phyloP scores from a whole-genome alignment of 2,888 invertebrate genomes.

The Drosophila ustulata region DNA sequence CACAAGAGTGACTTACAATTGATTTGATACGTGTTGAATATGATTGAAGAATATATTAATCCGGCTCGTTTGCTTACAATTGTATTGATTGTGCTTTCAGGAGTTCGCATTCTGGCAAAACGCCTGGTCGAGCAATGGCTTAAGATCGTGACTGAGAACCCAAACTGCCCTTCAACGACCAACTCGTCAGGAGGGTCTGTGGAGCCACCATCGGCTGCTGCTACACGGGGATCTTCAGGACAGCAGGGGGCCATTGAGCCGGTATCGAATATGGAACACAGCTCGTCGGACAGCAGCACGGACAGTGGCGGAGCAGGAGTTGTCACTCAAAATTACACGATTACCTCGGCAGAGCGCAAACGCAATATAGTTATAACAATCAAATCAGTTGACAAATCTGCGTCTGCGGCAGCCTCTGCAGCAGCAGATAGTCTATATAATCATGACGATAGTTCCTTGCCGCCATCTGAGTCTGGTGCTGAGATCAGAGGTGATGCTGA shows the following conservation, averaged over 20 bases:
- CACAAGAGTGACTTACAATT: background rate
- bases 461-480: slow-evolving; percentile 47
- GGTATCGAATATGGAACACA: slow-evolving; percentile 54
- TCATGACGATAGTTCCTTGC: slow-evolving; percentile 73
- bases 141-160: slow-evolving; percentile 93
- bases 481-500: slow-evolving; percentile 57
- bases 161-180: slow-evolving; percentile 71
- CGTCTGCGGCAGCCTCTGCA: slow-evolving; percentile 35
- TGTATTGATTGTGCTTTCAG: slow-evolving; percentile 86
- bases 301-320: slow-evolving; percentile 81
- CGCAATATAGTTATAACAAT: slow-evolving; percentile 85
- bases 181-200: slow-evolving; percentile 15
- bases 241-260: slow-evolving; percentile 31
- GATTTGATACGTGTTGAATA: background rate
- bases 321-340: slow-evolving; percentile 64
- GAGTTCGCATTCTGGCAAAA: slow-evolving; percentile 91
- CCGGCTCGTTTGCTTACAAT: background rate
- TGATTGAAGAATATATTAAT: background rate
- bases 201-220: slow-evolving; percentile 16
- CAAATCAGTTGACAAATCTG: slow-evolving; percentile 81
- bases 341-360: slow-evolving; percentile 81
- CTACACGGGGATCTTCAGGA: slow-evolving; percentile 10
- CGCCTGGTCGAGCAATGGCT: slow-evolving; percentile 96
- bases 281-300: slow-evolving; percentile 81
- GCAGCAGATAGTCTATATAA: slow-evolving; percentile 42